Evolutionary conservation across 2,113 vertebrate species (phyloP).

Genomic region (Stictonetta naevosa): DNA sequence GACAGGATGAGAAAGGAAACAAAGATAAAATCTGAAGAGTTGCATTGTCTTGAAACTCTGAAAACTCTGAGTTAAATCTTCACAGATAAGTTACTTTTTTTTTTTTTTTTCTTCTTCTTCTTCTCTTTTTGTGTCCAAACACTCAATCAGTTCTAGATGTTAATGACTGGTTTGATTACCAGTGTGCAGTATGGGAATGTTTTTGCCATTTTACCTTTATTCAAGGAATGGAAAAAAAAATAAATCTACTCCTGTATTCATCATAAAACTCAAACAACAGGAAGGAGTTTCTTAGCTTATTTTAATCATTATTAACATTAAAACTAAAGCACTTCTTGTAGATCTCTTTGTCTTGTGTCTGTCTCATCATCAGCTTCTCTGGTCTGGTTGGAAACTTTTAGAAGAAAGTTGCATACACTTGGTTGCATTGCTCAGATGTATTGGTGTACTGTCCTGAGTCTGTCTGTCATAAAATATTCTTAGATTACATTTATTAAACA

Average conservation of each 20-base stretch:
- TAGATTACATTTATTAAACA: background rate
- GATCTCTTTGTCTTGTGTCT: background rate
- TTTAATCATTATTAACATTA: background rate
- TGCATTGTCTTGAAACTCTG: background rate
- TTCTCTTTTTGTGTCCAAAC: background rate
- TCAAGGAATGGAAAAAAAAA: background rate
- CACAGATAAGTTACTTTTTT: background rate
- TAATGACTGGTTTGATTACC: background rate
- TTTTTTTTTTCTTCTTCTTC: too few relatives aligned
- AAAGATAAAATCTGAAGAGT: background rate
- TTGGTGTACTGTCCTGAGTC: background rate
- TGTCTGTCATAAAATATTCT: background rate
- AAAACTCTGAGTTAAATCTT: background rate
- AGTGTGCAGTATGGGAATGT: background rate
- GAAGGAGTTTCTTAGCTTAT: background rate
- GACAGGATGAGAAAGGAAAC: background rate
- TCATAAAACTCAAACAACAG: background rate
- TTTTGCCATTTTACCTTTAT: background rate
- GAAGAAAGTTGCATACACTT: background rate
- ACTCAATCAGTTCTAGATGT: background rate
- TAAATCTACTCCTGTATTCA: background rate
- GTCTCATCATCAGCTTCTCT: accelerated
- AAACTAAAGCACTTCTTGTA: background rate
- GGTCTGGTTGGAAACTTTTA: background rate
- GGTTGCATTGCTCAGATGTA: background rate